phyloP scores from a whole-genome alignment of 2,888 invertebrate species.

The Aleiodes testaceus region DNA sequence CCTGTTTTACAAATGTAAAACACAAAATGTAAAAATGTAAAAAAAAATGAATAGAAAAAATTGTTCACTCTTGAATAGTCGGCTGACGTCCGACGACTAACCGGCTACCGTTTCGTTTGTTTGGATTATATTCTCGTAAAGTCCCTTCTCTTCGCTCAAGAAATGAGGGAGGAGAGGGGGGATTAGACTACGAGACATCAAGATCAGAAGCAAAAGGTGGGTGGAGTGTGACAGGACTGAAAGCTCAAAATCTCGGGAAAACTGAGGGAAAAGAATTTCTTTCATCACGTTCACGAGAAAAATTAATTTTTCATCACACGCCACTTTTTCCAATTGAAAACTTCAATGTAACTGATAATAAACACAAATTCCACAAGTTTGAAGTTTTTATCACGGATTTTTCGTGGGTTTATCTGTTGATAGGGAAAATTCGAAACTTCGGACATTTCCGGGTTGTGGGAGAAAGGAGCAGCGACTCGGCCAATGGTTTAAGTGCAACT shows the following conservation, averaged over 20 bases:
- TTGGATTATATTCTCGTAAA: conserved; percentile 45
- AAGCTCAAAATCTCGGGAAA: not conserved
- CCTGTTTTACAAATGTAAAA: too few relatives aligned
- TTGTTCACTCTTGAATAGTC: not conserved
- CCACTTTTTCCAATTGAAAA: too few relatives aligned
- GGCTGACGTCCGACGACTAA: conserved; percentile 44
- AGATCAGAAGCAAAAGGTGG: not conserved
- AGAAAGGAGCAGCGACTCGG: conserved; percentile 54
- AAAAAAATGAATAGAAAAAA: not conserved
- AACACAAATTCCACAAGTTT: too few relatives aligned
- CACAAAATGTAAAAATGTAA: not conserved
- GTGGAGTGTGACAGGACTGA: not conserved
- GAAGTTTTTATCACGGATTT: too few relatives aligned
- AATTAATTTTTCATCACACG: too few relatives aligned
- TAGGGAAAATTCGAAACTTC: not conserved
- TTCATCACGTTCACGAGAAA: too few relatives aligned
- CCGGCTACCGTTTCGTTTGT: conserved; percentile 45
- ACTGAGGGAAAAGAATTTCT: too few relatives aligned
- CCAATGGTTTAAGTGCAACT: conserved; percentile 70
- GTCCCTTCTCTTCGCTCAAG: conserved; percentile 15
- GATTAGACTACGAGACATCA: not conserved
- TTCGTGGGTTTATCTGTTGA: too few relatives aligned
- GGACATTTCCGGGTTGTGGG: conserved; percentile 32
- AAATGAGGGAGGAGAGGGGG: not conserved
- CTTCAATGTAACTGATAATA: too few relatives aligned